Evolutionary conservation across 2,888 invertebrate species (phyloP).

Genomic region (Lepeophtheirus nordmannii): DNA sequence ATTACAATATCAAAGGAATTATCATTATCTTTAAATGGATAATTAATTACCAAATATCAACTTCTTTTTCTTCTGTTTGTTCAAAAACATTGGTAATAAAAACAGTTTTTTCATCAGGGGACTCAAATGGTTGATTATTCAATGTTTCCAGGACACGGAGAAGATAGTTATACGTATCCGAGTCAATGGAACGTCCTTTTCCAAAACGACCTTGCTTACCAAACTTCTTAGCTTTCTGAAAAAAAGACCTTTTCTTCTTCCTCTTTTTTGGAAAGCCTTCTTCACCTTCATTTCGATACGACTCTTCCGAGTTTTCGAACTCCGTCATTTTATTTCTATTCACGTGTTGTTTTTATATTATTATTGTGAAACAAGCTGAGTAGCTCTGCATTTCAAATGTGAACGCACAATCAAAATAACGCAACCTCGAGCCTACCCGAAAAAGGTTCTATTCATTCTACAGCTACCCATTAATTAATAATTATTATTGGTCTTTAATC

Average conservation of each 20-base stretch:
- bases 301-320: not conserved
- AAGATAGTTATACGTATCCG: slow-evolving; percentile 59
- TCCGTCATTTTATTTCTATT: not conserved
- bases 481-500: no score
- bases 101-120: slow-evolving; percentile 54
- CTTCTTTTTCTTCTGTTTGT: slow-evolving; percentile 51
- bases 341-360: no score
- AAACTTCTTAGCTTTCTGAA: slow-evolving; percentile 57
- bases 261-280: not conserved
- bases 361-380: no score
- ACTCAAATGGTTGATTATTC: slow-evolving; percentile 47
- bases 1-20: no score
- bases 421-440: no score
- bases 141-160: slow-evolving; percentile 55
- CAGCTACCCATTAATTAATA: no score
- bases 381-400: no score
- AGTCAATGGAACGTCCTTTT: slow-evolving; percentile 51
- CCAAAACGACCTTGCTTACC: slow-evolving; percentile 56
- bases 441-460: no score
- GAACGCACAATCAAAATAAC: no score
- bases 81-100: slow-evolving; percentile 56
- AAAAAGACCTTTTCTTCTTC: slow-evolving; percentile 46
- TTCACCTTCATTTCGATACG: not conserved
- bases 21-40: no score
- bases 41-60: slow-evolving; percentile 40